Conservation (phyloP, 2,797 vertebrate species). For the Rhinatrema bivittatum region DNA sequence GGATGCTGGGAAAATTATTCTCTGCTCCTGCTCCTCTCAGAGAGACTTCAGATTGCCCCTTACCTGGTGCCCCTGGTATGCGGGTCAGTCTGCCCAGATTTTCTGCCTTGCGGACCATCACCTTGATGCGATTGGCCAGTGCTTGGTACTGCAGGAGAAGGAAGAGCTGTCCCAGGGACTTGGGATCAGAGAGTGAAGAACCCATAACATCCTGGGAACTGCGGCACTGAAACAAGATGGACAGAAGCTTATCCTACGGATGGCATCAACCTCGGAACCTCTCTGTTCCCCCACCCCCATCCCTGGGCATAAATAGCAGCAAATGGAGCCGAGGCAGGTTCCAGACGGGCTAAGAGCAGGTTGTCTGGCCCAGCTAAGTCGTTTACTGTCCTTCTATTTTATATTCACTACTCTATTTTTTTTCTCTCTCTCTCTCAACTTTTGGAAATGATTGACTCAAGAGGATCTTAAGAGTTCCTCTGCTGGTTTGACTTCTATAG, state of each 20-base stretch:
- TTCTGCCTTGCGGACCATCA: conserved; percentile 72
- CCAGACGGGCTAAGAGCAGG: no score
- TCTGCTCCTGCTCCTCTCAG: no score
- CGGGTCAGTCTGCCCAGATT: conserved; percentile 59
- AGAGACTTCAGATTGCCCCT: no score
- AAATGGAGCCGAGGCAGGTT: conserved; percentile 34
- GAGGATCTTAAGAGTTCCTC: no score
- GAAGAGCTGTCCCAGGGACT: conserved; percentile 57
- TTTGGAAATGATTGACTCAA: not conserved
- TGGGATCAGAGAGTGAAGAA: conserved; percentile 13
- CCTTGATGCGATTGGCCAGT: conserved; percentile 65
- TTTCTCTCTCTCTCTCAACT: conserved; percentile 31
- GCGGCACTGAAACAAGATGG: conserved; percentile 45
- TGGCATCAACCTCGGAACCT: not conserved
- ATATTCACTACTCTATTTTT: no score
- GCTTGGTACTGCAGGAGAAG: conserved; percentile 73
- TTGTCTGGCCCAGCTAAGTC: no score
- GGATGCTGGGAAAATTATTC: no score
- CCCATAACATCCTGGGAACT: conserved; percentile 55
- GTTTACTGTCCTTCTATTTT: conserved; percentile 25
- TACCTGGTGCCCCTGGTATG: conserved; percentile 69
- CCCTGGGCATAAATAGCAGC: not conserved
- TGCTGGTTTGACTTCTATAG: no score
- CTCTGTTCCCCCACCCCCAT: no score
- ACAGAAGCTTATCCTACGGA: not conserved